Evolutionary conservation across 2,113 vertebrate genomes (phyloP).

Genomic region (Tupaia tana): DNA sequence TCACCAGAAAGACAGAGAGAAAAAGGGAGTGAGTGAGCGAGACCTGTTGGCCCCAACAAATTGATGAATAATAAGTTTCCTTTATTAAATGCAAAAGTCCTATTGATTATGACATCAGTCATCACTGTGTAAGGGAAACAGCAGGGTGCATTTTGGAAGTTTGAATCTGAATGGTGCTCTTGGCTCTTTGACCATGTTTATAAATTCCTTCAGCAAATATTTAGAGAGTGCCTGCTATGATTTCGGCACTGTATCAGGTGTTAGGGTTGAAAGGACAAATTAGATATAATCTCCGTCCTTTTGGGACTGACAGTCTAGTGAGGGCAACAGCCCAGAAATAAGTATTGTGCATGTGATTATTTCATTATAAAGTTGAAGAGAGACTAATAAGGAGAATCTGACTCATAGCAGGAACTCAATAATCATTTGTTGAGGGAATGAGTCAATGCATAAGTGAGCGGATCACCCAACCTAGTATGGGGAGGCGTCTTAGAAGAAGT

Average conservation of each 20-base stretch:
- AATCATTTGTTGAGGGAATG: background rate
- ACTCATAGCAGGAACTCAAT: background rate
- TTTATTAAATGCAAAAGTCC: conserved; percentile 3
- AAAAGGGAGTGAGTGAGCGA: too few species aligned
- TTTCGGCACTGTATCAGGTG: background rate
- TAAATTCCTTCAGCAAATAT: background rate
- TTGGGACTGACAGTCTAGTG: background rate
- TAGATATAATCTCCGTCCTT: background rate
- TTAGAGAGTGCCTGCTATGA: background rate
- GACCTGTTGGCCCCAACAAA: too few species aligned
- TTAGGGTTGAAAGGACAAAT: background rate
- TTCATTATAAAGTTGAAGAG: background rate
- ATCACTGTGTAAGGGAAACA: background rate
- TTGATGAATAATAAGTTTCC: background rate
- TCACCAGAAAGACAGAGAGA: too few species aligned
- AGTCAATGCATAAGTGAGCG: background rate
- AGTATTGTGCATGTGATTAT: background rate
- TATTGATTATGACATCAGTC: conserved; percentile 16
- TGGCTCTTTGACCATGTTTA: background rate
- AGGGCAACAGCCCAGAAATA: background rate
- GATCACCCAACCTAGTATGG: background rate
- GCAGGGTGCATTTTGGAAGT: background rate
- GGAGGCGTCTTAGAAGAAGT: background rate
- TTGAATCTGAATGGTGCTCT: background rate
- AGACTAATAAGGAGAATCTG: background rate